Conservation (phyloP, 1,140 invertebrate species). For the Metopolophium dirhodum region DNA sequence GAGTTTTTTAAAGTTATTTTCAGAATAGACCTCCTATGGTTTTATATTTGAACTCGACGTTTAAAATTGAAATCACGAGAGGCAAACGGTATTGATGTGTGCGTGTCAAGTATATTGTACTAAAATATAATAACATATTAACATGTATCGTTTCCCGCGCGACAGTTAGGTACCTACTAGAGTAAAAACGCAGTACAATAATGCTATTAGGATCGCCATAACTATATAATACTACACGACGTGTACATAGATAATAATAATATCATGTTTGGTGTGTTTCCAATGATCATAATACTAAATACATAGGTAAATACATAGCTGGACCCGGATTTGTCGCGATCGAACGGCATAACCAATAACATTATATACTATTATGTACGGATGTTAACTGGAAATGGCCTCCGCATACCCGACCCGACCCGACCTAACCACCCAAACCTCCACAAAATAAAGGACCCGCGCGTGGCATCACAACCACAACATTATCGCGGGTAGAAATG, state of each 20-base stretch:
- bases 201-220: not conserved
- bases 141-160: not conserved
- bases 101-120: not conserved
- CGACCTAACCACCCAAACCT: not conserved
- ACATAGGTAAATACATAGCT: not conserved
- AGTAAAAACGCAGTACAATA: not conserved
- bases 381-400: not conserved
- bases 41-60: not conserved
- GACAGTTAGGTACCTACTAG: too few species aligned
- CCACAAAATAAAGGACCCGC: not conserved
- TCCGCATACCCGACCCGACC: not conserved
- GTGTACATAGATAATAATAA: too few species aligned
- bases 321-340: not conserved
- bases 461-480: not conserved
- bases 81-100: not conserved
- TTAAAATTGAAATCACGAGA: not conserved
- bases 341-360: not conserved
- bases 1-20: constrained; percentile 9
- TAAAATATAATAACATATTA: not conserved
- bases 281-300: too few species aligned
- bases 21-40: not conserved
- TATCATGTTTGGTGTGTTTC: not conserved
- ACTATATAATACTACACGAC: not conserved
- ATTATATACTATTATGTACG: not conserved
- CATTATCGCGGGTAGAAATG: not conserved